A percentile compares a stretch with the other conserved stretches of the same genome.
Evolutionary conservation across 1,140 invertebrate species (phyloP).

Genomic region (Aphidius gifuensis): DNA sequence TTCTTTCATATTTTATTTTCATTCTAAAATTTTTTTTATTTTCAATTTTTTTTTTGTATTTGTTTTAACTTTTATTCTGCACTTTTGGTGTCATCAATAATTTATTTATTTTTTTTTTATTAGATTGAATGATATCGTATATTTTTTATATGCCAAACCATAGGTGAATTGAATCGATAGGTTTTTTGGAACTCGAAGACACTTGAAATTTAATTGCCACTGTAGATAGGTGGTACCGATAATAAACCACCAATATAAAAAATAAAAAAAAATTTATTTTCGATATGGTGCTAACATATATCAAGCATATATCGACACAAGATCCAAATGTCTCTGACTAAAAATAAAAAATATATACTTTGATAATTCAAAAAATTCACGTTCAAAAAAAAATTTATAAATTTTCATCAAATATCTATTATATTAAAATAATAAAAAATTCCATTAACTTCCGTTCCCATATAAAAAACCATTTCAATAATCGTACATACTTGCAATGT

Average conservation of each 20-base stretch:
- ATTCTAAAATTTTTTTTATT: neutral
- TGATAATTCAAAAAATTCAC: no score
- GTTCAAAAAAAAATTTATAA: no score
- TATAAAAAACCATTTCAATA: no score
- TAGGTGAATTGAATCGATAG: slow-evolving; percentile 18
- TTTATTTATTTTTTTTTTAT: neutral
- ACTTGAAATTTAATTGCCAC: slow-evolving; percentile 24
- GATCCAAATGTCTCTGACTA: no score
- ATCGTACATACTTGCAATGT: no score
- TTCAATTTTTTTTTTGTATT: no score
- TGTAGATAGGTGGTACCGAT: slow-evolving; percentile 9
- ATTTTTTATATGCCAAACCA: slow-evolving; percentile 10
- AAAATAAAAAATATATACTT: no score
- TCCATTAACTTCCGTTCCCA: no score
- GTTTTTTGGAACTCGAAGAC: slow-evolving; percentile 1
- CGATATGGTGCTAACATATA: slow-evolving; percentile 10
- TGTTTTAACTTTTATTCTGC: no score
- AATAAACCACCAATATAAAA: neutral
- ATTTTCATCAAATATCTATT: no score
- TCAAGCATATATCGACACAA: neutral
- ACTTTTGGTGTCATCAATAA: neutral
- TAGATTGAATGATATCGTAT: slow-evolving; percentile 24
- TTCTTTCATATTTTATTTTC: neutral
- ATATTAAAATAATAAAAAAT: no score
- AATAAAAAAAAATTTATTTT: neutral